These are phyloP conservation scores for Ophioderma brevispina DNA, from an alignment of 35 echinoderm and acorn worm genomes.

Conservation along the genomic window DNA sequence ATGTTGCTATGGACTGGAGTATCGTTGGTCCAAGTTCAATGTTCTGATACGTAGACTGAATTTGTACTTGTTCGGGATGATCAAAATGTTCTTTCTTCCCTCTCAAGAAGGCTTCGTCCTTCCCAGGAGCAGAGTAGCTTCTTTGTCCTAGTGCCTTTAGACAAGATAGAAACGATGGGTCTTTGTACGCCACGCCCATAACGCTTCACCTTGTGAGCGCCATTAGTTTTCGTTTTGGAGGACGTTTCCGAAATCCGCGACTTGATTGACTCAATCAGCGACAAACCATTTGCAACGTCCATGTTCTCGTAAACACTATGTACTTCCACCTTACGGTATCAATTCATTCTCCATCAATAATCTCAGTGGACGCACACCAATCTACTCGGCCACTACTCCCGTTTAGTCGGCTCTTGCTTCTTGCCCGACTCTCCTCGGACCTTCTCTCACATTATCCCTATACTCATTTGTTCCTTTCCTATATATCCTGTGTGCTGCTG, in stretches of 20 bases:
- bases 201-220: constrained; percentile 66
- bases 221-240: constrained; percentile 43
- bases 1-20: not conserved
- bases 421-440: not conserved
- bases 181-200: constrained; percentile 75
- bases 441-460: not conserved
- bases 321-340: constrained; percentile 19
- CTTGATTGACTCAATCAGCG: constrained; percentile 61
- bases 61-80: constrained; percentile 39
- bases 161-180: constrained; percentile 54
- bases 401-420: not conserved
- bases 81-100: constrained; percentile 60
- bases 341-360: not conserved
- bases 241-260: constrained; percentile 62
- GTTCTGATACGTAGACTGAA: constrained; percentile 79
- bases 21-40: constrained; percentile 42
- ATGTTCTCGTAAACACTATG: constrained; percentile 87
- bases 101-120: not conserved
- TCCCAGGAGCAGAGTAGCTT: not conserved
- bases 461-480: not conserved
- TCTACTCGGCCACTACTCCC: not conserved
- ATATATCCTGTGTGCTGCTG: not conserved
- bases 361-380: not conserved
- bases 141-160: constrained; percentile 13
- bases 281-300: constrained; percentile 50